phyloP scores from a whole-genome alignment of 2,888 invertebrate species.

The Agapostemon virescens region DNA sequence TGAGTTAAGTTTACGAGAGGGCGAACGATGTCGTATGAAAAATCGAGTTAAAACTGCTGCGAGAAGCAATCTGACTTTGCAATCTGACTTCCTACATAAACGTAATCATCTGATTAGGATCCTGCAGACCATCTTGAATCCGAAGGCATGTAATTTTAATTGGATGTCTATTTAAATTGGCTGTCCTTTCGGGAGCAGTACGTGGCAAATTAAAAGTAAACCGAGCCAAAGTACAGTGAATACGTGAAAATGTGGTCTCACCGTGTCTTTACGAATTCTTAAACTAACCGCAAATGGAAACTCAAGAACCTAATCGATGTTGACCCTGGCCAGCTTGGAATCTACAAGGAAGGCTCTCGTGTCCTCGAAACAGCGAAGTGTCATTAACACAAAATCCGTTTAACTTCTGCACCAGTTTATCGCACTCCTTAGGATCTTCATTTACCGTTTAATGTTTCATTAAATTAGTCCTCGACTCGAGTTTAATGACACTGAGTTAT shows the following conservation, averaged over 20 bases:
- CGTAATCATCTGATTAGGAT: slow-evolving; percentile 7
- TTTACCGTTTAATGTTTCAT: slow-evolving; percentile 4
- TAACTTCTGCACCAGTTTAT: slow-evolving; percentile 1
- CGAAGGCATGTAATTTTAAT: slow-evolving; percentile 4
- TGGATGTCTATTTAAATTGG: slow-evolving; percentile 14
- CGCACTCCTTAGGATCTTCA: slow-evolving; percentile 18
- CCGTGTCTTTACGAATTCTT: slow-evolving; percentile 16
- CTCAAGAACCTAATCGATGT: slow-evolving; percentile 16
- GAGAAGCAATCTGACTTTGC: not conserved
- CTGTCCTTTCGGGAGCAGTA: not conserved
- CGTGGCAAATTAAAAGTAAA: slow-evolving; percentile 15
- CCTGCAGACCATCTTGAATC: not conserved
- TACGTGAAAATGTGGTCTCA: slow-evolving; percentile 9
- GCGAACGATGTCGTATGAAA: not conserved
- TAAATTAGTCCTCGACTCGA: not conserved
- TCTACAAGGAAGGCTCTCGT: not conserved
- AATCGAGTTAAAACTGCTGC: not conserved
- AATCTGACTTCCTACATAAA: slow-evolving; percentile 1
- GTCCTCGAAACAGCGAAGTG: slow-evolving; percentile 9
- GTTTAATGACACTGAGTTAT: not conserved
- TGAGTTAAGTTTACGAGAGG: not conserved
- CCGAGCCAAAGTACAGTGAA: slow-evolving; percentile 1
- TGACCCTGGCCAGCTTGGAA: slow-evolving; percentile 4
- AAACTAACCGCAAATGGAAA: slow-evolving; percentile 13
- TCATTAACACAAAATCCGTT: slow-evolving; percentile 13